Conservation (phyloP, 1,140 invertebrate species). For the Drosophila watanabei region DNA sequence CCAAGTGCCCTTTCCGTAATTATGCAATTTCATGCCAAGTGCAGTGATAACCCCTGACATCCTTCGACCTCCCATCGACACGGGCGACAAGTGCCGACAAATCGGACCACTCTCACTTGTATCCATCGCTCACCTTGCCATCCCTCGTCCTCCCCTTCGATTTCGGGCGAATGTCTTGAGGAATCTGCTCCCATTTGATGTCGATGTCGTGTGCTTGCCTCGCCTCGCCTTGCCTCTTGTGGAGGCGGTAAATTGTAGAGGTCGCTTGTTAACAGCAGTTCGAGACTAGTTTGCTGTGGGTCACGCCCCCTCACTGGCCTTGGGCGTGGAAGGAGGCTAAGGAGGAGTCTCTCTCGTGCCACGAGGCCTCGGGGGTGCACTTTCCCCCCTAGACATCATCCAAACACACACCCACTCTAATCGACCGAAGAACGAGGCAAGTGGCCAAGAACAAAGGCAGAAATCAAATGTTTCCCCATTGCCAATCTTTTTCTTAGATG, state of each 20-base stretch:
- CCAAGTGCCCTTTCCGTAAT: slow-evolving; percentile 41
- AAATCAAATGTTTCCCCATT: slow-evolving; percentile 36
- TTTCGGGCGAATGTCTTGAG: slow-evolving; percentile 44
- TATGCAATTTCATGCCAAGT: slow-evolving; percentile 62
- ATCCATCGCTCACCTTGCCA: slow-evolving; percentile 27
- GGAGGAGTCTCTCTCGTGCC: slow-evolving; percentile 5
- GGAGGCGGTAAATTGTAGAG: slow-evolving; percentile 42
- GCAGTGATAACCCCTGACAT: slow-evolving; percentile 37
- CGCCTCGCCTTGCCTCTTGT: slow-evolving; percentile 26
- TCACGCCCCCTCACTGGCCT: slow-evolving; percentile 31
- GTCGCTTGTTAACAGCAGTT: slow-evolving; percentile 63
- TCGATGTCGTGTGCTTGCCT: slow-evolving; percentile 33
- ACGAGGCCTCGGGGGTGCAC: slow-evolving; percentile 20
- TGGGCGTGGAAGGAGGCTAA: slow-evolving; percentile 7
- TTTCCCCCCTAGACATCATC: slow-evolving; percentile 20
- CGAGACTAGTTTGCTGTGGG: slow-evolving; percentile 32
- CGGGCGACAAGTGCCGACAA: slow-evolving; percentile 38
- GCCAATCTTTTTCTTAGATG: slow-evolving; percentile 8
- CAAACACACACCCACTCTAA: slow-evolving; percentile 14
- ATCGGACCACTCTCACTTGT: slow-evolving; percentile 20
- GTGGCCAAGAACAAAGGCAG: slow-evolving; percentile 13
- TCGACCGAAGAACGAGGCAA: slow-evolving; percentile 24
- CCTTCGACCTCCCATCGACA: slow-evolving; percentile 41
- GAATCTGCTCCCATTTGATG: slow-evolving; percentile 36
- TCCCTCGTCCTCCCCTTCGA: slow-evolving; percentile 19